These are phyloP conservation scores for Monomorium pharaonis DNA, from an alignment of 1,140 invertebrate genomes.

Conservation along the genomic window DNA sequence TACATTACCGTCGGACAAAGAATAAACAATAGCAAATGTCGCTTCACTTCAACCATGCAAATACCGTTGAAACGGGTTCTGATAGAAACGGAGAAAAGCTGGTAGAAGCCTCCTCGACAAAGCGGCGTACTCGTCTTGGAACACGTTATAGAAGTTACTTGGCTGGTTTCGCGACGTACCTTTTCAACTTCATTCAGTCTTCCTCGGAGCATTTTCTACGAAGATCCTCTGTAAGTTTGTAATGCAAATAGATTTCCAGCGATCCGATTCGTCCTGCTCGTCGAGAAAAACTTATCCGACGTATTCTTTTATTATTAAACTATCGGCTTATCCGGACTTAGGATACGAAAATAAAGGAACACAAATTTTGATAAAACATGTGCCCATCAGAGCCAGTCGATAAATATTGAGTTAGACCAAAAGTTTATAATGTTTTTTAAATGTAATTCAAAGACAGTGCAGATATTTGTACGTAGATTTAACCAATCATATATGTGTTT, in stretches of 20 bases:
- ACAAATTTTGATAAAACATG: no score
- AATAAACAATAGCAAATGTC: conserved; percentile 42
- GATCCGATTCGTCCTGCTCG: conserved; percentile 47
- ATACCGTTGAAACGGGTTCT: conserved; percentile 35
- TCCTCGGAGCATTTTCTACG: conserved; percentile 46
- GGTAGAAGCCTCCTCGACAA: conserved; percentile 54
- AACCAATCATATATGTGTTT: no score
- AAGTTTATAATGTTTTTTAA: no score
- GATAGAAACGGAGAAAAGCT: conserved; percentile 8
- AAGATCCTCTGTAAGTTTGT: conserved; percentile 50
- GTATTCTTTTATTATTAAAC: conserved; percentile 51
- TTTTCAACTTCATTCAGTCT: conserved; percentile 53
- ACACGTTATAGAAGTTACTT: conserved; percentile 51
- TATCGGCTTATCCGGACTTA: neutral
- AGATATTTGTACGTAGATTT: no score
- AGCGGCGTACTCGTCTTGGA: conserved; percentile 35
- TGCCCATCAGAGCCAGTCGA: no score
- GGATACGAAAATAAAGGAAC: neutral
- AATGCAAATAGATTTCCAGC: conserved; percentile 57
- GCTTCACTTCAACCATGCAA: conserved; percentile 40
- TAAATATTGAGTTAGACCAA: no score
- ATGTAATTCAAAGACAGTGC: no score
- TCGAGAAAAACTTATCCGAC: conserved; percentile 17
- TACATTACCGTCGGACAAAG: neutral
- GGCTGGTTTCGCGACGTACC: conserved; percentile 39